phyloP scores from a whole-genome alignment of 1,140 invertebrate species.

The Heliothis subflexa region DNA sequence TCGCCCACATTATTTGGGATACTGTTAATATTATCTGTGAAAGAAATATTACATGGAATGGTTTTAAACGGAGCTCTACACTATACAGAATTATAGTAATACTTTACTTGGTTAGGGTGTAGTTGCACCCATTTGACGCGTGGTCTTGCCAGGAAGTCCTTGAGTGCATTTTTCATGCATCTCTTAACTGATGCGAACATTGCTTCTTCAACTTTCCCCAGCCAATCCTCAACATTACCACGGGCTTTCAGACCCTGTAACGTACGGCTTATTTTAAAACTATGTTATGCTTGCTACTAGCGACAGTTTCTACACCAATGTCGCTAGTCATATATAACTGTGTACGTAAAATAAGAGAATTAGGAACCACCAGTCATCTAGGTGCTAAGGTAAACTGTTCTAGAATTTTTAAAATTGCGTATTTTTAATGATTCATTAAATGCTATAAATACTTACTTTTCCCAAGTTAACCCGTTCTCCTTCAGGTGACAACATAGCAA shows the following conservation, averaged over 20 bases:
- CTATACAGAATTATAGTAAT: no score
- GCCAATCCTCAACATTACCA: slow-evolving; percentile 96
- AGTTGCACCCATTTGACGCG: slow-evolving; percentile 88
- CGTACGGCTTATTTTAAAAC: no score
- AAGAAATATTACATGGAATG: neutral
- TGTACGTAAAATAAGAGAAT: no score
- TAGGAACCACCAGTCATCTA: no score
- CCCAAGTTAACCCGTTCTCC: slow-evolving; percentile 92
- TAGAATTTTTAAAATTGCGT: no score
- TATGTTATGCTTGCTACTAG: no score
- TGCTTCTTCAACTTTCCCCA: slow-evolving; percentile 94
- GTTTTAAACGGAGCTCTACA: neutral
- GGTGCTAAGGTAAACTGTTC: no score
- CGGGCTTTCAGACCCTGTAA: slow-evolving; percentile 92
- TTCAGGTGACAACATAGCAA: slow-evolving; percentile 95
- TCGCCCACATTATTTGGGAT: slow-evolving; percentile 95
- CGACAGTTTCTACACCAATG: no score
- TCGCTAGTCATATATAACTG: no score
- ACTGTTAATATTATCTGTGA: slow-evolving; percentile 90
- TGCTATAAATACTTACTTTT: slow-evolving; percentile 84
- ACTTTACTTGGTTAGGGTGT: slow-evolving; percentile 84
- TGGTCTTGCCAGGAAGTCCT: slow-evolving; percentile 87
- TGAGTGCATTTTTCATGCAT: slow-evolving; percentile 90
- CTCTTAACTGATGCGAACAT: slow-evolving; percentile 93
- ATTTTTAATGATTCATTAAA: no score